Evolutionary conservation across 1,140 invertebrate species (phyloP).

Genomic region (Heliconius himera): DNA sequence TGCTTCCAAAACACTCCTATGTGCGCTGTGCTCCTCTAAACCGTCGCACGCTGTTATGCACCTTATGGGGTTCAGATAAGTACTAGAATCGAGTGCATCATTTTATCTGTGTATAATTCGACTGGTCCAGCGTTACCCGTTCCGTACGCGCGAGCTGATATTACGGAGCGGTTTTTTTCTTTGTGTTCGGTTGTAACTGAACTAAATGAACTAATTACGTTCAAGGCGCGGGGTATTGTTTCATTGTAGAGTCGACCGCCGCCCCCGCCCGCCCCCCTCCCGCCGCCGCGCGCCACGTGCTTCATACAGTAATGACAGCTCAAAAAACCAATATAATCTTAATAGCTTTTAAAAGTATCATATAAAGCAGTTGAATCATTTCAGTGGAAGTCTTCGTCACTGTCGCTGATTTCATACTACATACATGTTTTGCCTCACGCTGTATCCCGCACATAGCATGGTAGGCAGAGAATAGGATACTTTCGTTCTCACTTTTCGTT

Average conservation of each 20-base stretch:
- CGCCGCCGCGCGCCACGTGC: background rate
- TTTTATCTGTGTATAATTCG: background rate
- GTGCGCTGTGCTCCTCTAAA: background rate
- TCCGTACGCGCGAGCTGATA: slow-evolving; percentile 13
- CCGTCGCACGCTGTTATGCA: background rate
- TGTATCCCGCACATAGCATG: too few relatives aligned
- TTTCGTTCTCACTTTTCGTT: too few relatives aligned
- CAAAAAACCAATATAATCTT: background rate
- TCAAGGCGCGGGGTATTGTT: background rate
- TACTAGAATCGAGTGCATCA: background rate
- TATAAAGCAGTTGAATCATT: background rate
- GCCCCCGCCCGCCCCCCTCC: too few relatives aligned
- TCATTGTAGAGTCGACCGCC: background rate
- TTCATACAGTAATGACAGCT: background rate
- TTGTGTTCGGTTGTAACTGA: slow-evolving; percentile 2
- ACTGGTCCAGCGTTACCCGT: background rate
- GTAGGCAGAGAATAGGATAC: too few relatives aligned
- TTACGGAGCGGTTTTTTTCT: slow-evolving; percentile 11
- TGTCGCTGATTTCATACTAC: too few relatives aligned
- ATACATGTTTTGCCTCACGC: too few relatives aligned
- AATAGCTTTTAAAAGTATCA: background rate
- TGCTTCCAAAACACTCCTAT: slow-evolving; percentile 19
- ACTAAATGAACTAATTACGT: slow-evolving; percentile 18
- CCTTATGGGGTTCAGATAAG: background rate
- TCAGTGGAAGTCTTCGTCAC: background rate